Percentiles rank a stretch among this genome's conserved stretches.
Evolutionary conservation across 2,888 invertebrate genomes (phyloP).

Genomic region (Netelia inedita): DNA sequence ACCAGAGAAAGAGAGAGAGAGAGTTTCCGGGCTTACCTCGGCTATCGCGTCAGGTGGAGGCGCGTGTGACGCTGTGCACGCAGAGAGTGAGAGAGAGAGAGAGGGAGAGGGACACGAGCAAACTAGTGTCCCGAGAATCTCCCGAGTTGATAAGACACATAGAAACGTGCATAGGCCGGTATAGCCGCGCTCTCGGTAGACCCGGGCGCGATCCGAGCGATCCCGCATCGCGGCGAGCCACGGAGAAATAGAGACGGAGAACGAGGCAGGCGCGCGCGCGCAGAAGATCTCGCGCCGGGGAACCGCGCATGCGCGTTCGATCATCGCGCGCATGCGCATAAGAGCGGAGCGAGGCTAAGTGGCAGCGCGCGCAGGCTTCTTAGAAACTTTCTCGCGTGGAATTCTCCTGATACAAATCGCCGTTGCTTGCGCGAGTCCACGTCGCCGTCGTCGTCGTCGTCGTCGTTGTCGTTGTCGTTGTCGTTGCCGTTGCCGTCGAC

Average conservation of each 20-base stretch:
- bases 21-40: not conserved
- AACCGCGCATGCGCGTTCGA: not conserved
- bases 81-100: no score
- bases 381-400: slow-evolving; percentile 1
- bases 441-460: not conserved
- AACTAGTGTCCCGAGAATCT: not conserved
- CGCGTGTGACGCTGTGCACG: not conserved
- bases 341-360: not conserved
- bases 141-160: not conserved
- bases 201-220: not conserved
- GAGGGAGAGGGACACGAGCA: not conserved
- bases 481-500: not conserved
- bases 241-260: not conserved
- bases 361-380: not conserved
- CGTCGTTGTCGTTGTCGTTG: not conserved
- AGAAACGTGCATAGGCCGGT: not conserved
- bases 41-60: not conserved
- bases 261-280: not conserved
- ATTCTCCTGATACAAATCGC: not conserved
- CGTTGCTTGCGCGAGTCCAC: not conserved
- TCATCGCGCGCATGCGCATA: not conserved
- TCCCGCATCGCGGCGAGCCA: not conserved
- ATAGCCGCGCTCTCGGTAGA: not conserved
- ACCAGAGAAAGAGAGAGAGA: not conserved
- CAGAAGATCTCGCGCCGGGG: not conserved